Base-by-base conservation (phyloP, 2,113 vertebrate species). In the Pachyramphus minor region DNA sequence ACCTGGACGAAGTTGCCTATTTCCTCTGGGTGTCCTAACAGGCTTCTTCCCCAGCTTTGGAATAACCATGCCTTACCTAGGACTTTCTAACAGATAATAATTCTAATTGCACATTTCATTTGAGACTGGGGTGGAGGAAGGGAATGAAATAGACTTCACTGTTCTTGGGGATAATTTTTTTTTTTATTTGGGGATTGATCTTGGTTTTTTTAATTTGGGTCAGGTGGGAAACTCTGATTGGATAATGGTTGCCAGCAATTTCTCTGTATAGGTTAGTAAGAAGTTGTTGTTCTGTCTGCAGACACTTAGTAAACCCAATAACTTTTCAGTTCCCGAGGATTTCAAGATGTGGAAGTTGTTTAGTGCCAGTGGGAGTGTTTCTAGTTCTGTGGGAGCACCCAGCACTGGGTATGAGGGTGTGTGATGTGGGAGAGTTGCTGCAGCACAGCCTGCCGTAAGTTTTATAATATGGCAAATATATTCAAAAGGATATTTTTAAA, bases 1-100 rank as follows among this genome's bases (percentile, higher is more conserved):
- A n/a, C n/a, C n/a, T n/a, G n/a, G n/a, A n/a, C n/a, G n/a, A n/a
- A n/a, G 39, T 41, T 41, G 39, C 39, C 39, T 27, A 99, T 95
- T 99, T 99, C 96, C 93, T 98, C 84, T 99, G 98, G 98, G 97
- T 98, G 75, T 94, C 96, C 22, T 97, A 96, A 95, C 7, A 22
- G 53, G 3, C 11, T 52, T 64, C 23, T 30, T 79, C 23, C 11
- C 74, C n/a, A 24, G 13, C 31, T 94, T 84, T 64, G 66, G 68
- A 84, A 90, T 87, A 80, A 64, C 80, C 59, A 93, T 90, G 95
- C 95, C 96, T 97, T 97, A 97, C 37, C 11, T 96, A 89, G 66
- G 41, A 95, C 39, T 67, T 68, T 83, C 49, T 92, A 86, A 80
- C 55, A 71, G 89, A 71, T 91, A 95, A 89, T 68, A 89, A 68